Evolutionary conservation across 2,113 vertebrate genomes (phyloP).

Genomic region (Caranx melampygus): DNA sequence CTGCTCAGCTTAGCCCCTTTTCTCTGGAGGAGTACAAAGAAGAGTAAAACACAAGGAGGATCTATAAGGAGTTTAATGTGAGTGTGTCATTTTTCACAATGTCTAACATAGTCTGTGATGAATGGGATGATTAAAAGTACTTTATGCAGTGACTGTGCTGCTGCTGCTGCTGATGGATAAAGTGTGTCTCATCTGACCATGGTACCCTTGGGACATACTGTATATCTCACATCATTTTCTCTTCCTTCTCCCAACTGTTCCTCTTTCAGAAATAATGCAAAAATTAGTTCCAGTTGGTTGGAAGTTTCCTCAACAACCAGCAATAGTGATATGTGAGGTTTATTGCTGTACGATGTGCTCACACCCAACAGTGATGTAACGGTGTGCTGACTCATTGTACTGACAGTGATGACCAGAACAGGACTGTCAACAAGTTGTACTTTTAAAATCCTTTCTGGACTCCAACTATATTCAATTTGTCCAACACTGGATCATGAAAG

Average conservation of each 20-base stretch:
- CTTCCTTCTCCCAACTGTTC: background rate
- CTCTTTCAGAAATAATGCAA: background rate
- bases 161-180: constrained; percentile 2
- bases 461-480: no score
- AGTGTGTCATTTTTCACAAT: background rate
- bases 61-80: constrained; percentile 9
- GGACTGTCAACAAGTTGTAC: background rate
- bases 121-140: background rate
- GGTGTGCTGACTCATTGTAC: background rate
- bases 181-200: background rate
- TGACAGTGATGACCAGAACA: background rate
- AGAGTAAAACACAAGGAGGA: constrained; percentile 19
- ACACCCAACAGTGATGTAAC: background rate
- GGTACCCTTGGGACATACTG: background rate
- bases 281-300: background rate
- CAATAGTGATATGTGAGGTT: background rate
- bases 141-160: background rate
- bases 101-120: background rate
- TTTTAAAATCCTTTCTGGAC: no score
- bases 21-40: constrained; percentile 18
- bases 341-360: background rate
- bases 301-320: background rate
- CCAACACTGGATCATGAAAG: no score
- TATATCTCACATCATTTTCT: background rate
- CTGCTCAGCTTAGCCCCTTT: background rate